These are phyloP conservation scores for Cephus sareptanus DNA, from an alignment of 2,888 invertebrate genomes.

Conservation along the genomic window DNA sequence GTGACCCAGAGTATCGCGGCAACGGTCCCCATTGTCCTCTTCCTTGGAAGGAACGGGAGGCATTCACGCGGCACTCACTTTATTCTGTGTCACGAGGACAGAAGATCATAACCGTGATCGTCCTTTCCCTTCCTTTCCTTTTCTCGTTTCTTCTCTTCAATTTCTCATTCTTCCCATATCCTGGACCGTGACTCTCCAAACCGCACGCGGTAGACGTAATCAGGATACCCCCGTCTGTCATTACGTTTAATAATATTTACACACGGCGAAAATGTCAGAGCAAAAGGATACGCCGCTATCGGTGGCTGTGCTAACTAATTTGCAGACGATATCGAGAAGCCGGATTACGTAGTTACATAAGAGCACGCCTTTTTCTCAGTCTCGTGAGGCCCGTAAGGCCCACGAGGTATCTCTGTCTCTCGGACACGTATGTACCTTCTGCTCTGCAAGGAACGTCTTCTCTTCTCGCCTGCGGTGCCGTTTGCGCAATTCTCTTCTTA, in stretches of 20 bases:
- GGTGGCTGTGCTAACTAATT: slow-evolving; percentile 27
- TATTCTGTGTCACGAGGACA: background rate
- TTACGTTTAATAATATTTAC: slow-evolving; percentile 41
- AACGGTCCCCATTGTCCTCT: background rate
- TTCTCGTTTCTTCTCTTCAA: slow-evolving; percentile 4
- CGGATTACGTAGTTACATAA: slow-evolving; percentile 17
- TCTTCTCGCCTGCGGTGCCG: slow-evolving; percentile 33
- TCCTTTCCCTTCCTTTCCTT: slow-evolving; percentile 1
- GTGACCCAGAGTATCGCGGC: background rate
- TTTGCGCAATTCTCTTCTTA: slow-evolving; percentile 48
- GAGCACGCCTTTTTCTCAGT: background rate
- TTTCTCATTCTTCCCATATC: background rate
- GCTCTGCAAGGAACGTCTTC: slow-evolving; percentile 12
- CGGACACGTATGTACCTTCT: slow-evolving; percentile 9
- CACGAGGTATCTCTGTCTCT: background rate
- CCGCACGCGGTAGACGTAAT: background rate
- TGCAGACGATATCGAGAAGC: slow-evolving; percentile 6
- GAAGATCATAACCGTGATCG: slow-evolving; percentile 1
- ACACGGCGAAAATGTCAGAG: slow-evolving; percentile 52
- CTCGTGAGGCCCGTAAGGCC: background rate
- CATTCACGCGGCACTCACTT: background rate
- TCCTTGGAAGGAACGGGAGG: background rate
- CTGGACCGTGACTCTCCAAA: background rate
- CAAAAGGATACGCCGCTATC: slow-evolving; percentile 41
- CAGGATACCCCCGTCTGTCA: background rate